Percentiles rank a stretch among this genome's conserved stretches.
Conservation (phyloP, 1,140 invertebrate species). For the Phymorhynchus buccinoides region DNA sequence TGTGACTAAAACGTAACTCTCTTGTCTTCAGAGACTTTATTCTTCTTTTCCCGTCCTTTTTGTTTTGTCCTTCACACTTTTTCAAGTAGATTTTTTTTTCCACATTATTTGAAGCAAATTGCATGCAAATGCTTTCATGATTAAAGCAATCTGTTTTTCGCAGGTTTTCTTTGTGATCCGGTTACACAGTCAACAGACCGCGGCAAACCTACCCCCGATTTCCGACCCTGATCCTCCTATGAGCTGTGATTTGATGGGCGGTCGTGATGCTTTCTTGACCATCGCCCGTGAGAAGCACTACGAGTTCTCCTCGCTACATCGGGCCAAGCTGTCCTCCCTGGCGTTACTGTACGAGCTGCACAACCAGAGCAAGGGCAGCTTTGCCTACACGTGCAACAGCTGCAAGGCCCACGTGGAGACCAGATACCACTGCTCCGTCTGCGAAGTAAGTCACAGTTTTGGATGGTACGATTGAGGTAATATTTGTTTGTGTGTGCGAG, state of each 20-base stretch:
- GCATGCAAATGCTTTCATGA: background rate
- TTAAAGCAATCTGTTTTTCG: slow-evolving; percentile 39
- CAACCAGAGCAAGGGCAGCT: slow-evolving; percentile 97
- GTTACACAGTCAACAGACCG: slow-evolving; percentile 94
- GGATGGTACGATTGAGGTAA: too few species aligned
- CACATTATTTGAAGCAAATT: background rate
- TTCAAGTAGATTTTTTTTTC: too few species aligned
- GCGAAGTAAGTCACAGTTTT: slow-evolving; percentile 83
- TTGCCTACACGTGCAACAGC: slow-evolving; percentile 99
- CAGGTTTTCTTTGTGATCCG: slow-evolving; percentile 97
- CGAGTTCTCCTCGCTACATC: slow-evolving; percentile 96
- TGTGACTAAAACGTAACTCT: too few species aligned
- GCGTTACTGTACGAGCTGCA: slow-evolving; percentile 98
- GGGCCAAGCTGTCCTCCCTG: slow-evolving; percentile 97
- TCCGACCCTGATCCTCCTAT: slow-evolving; percentile 95
- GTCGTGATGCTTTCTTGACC: slow-evolving; percentile 98
- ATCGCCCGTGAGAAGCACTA: slow-evolving; percentile 98
- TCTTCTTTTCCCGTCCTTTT: too few species aligned
- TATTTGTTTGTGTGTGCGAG: too few species aligned
- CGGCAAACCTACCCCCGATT: slow-evolving; percentile 85
- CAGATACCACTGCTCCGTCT: slow-evolving; percentile 95
- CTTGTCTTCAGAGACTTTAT: too few species aligned
- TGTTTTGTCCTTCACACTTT: too few species aligned
- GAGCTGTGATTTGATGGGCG: slow-evolving; percentile 99
- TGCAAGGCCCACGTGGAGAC: slow-evolving; percentile 97